Evolutionary conservation across 2,113 vertebrate species (phyloP), one percentile per base, ranked within the genome.

Genomic region (Seriola dumerili): DNA sequence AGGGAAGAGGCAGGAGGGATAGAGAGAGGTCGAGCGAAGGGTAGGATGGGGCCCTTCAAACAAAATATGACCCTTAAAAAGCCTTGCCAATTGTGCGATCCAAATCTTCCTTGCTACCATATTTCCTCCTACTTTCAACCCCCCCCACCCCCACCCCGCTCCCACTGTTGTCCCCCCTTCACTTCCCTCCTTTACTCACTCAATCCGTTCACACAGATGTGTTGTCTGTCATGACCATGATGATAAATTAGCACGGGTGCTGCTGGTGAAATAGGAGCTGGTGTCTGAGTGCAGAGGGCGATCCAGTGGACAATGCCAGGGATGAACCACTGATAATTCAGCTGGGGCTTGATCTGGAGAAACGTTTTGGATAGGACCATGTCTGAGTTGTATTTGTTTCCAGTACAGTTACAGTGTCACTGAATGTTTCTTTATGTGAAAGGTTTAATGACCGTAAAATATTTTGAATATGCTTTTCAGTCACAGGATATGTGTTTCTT

Each of bases 161-260:
- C 79, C 73, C 84, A 29, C 80, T 65, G 76, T 68, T 64, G 76
- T 84, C 89, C 83, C 88, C 85, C 83, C 84, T 86, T 85, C 61
- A 61, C 72, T 80, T 82, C 71, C 36, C 62, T 87, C 91, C 91
- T 86, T 81, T 70, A 80, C 85, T 85, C 87, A 69, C 82, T 90
- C 85, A 80, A 88, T 91, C 88, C 84, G 36, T 95, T 92, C 93
- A 91, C 90, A 89, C 93, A 94, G 91, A 94, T 93, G 89, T 90
- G 92, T 93, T 91, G 92, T 93, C 94, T 94, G 92, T 94, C 94
- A 93, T 48, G 91, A 73, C 79, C 81, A 69, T 64, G 78, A 92
- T 95, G 94, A 95, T 95, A 89, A 95, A 95, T 95, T 95, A 95
- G 92, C 93, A 76, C 90, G 92, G 91, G 92, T 96, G 94, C 90